Evolutionary conservation across 2,888 invertebrate species (phyloP).

Genomic region (Elegia similella): DNA sequence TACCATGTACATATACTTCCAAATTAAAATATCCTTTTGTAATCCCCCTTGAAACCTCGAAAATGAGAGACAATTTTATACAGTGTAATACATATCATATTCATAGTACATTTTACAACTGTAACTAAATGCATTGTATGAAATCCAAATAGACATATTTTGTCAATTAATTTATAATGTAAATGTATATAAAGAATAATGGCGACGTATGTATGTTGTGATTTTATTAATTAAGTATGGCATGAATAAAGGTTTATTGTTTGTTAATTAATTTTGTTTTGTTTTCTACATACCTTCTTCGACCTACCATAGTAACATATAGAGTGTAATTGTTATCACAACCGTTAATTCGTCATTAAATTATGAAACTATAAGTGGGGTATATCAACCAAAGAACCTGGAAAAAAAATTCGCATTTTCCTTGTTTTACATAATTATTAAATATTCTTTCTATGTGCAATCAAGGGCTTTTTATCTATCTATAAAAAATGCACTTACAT

Average conservation of each 20-base stretch:
- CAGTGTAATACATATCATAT: slow-evolving; percentile 62
- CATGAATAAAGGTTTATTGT: slow-evolving; percentile 64
- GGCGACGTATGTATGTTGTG: slow-evolving; percentile 55
- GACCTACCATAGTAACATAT: too few species aligned
- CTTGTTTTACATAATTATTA: too few species aligned
- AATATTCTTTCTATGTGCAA: too few species aligned
- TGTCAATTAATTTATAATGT: slow-evolving; percentile 40
- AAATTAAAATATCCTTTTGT: not conserved
- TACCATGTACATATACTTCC: not conserved
- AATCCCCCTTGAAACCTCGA: not conserved
- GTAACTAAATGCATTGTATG: slow-evolving; percentile 31
- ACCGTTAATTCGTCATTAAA: too few species aligned
- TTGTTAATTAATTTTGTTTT: slow-evolving; percentile 53
- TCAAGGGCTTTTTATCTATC: too few species aligned
- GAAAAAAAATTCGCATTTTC: too few species aligned
- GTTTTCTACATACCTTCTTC: slow-evolving; percentile 20
- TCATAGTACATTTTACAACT: slow-evolving; percentile 38
- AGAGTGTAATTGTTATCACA: too few species aligned
- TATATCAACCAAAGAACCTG: too few species aligned
- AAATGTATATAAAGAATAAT: slow-evolving; percentile 31
- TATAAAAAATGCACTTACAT: too few species aligned
- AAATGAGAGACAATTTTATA: slow-evolving; percentile 12
- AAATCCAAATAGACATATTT: slow-evolving; percentile 35
- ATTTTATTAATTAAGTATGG: slow-evolving; percentile 56
- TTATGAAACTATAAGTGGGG: too few species aligned